These are phyloP conservation scores for Drosophila fulvimacula DNA, from an alignment of 2,888 invertebrate genomes.

Conservation along the genomic window DNA sequence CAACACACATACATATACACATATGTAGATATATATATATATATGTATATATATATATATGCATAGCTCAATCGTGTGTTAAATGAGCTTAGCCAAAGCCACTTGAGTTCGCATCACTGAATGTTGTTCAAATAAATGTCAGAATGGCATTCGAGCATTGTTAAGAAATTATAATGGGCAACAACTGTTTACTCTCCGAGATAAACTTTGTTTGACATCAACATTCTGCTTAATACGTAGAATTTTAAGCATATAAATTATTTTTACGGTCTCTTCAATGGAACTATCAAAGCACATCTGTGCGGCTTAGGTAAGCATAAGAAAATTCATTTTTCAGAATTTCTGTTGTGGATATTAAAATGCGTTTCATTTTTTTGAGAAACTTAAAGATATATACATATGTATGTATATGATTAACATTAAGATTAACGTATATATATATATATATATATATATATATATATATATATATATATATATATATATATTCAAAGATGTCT, in stretches of 20 bases:
- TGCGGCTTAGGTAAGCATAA: not conserved
- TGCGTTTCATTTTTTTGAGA: not conserved
- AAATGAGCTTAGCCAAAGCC: constrained; percentile 32
- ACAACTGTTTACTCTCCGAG: constrained; percentile 4
- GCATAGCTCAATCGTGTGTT: constrained; percentile 7
- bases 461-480: too few relatives aligned
- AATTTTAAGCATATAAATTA: not conserved
- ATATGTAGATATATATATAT: not conserved
- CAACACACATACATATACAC: not conserved
- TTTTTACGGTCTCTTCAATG: not conserved
- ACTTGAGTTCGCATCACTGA: constrained; percentile 16
- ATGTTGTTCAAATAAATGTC: constrained; percentile 4
- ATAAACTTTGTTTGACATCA: not conserved
- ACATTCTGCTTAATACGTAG: not conserved
- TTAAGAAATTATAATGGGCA: constrained; percentile 1
- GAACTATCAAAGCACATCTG: not conserved
- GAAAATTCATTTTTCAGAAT: not conserved
- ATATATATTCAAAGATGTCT: too few relatives aligned
- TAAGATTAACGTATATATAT: not conserved
- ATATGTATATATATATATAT: not conserved
- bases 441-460: too few relatives aligned
- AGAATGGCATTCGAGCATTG: not conserved
- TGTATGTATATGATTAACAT: not conserved
- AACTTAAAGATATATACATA: not conserved
- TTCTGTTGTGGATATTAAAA: too few relatives aligned